Evolutionary conservation across 2,888 invertebrate genomes (phyloP).

Genomic region (Pterostichus madidus): DNA sequence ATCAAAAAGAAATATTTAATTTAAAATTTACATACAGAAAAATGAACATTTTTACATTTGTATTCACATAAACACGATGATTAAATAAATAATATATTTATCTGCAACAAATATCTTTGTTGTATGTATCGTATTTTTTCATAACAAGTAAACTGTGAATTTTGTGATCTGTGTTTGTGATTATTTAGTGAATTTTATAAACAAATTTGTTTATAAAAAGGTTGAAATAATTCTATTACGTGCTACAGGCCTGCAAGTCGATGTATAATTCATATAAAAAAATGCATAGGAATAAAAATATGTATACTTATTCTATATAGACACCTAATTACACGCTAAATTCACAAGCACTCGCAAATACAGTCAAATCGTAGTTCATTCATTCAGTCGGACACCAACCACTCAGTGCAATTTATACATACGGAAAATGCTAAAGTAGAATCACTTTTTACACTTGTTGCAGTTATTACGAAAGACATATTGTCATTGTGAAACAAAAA

Average conservation of each 20-base stretch:
- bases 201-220: conserved; percentile 55
- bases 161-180: conserved; percentile 50
- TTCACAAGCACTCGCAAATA: conserved; percentile 35
- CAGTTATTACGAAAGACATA: neutral
- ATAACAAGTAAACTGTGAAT: conserved; percentile 52
- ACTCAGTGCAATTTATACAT: conserved; percentile 40
- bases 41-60: conserved; percentile 65
- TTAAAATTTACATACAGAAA: conserved; percentile 65
- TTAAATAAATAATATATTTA: conserved; percentile 63
- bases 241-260: conserved; percentile 67
- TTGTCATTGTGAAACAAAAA: neutral
- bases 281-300: conserved; percentile 66
- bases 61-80: conserved; percentile 64
- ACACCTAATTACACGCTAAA: conserved; percentile 63
- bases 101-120: conserved; percentile 56
- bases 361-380: conserved; percentile 35
- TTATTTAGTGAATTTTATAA: conserved; percentile 53
- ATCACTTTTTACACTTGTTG: conserved; percentile 28
- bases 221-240: conserved; percentile 52
- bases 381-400: conserved; percentile 4
- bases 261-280: conserved; percentile 67
- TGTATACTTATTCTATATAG: conserved; percentile 64
- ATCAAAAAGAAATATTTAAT: conserved; percentile 64
- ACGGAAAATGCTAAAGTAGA: conserved; percentile 48
- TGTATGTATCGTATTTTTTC: conserved; percentile 29